phyloP scores from a whole-genome alignment of 37 sponge, comb jelly and placozoan species.

The Aplysina aerophoba region DNA sequence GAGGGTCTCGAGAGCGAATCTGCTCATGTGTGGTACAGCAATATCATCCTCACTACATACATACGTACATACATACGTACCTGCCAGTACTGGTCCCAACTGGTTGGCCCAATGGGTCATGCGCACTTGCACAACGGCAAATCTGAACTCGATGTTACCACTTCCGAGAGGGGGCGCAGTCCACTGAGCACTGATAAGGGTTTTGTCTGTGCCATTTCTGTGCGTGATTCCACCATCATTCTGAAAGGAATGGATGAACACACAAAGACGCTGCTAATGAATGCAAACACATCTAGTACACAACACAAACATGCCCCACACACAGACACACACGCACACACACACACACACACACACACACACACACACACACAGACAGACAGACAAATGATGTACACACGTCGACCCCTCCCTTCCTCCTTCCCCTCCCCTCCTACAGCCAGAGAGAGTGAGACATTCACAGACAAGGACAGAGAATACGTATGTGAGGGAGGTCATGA shows the following conservation, averaged over 20 bases:
- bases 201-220: not conserved
- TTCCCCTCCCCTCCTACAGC: too few relatives aligned
- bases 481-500: not conserved
- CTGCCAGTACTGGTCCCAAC: not conserved
- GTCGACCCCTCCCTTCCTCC: too few relatives aligned
- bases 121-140: not conserved
- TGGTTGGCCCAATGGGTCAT: not conserved
- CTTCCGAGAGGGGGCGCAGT: not conserved
- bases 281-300: too few relatives aligned
- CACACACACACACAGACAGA: too few relatives aligned
- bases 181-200: not conserved
- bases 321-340: too few relatives aligned
- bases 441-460: not conserved
- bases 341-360: too few relatives aligned
- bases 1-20: too few relatives aligned
- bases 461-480: not conserved
- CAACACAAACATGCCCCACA: too few relatives aligned
- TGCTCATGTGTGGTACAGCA: too few relatives aligned
- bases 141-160: slow-evolving; percentile 15
- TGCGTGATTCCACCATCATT: slow-evolving; percentile 22
- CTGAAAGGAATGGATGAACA: not conserved
- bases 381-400: too few relatives aligned
- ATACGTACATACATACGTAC: slow-evolving; percentile 2
- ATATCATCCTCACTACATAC: too few relatives aligned
- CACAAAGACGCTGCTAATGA: not conserved